A percentile compares a stretch with the other conserved stretches of the same genome.
These are phyloP conservation scores for Cyclophora punctaria DNA, from an alignment of 2,888 invertebrate species.

Conservation along the genomic window DNA sequence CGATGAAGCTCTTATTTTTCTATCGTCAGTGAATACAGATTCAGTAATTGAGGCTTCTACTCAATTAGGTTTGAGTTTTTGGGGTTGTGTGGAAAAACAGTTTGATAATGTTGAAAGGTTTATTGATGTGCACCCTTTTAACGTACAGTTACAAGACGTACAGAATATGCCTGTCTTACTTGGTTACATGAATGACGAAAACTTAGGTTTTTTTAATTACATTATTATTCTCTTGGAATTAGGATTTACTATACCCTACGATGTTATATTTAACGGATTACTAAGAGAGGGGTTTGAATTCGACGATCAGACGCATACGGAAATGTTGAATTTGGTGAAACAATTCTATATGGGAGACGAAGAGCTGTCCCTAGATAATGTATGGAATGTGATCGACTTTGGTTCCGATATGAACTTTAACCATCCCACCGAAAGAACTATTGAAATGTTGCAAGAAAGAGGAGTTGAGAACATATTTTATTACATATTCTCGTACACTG, in stretches of 20 bases:
- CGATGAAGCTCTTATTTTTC: constrained; percentile 24
- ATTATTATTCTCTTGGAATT: not conserved
- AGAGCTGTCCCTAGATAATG: constrained; percentile 2
- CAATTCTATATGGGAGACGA: constrained; percentile 18
- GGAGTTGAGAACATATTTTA: constrained; percentile 11
- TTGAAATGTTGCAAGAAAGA: constrained; percentile 10
- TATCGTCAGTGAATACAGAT: constrained; percentile 12
- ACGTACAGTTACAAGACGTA: constrained; percentile 6
- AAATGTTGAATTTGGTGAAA: constrained; percentile 4
- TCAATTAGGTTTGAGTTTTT: constrained; percentile 7
- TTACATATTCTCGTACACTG: constrained; percentile 16
- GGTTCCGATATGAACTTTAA: constrained; percentile 14
- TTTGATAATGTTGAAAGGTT: constrained; percentile 14
- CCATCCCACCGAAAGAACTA: constrained; percentile 9
- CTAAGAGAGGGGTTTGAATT: constrained; percentile 3
- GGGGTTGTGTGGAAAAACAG: constrained; percentile 18
- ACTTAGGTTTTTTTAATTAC: not conserved
- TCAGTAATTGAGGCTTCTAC: constrained; percentile 8
- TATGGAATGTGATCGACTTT: constrained; percentile 9
- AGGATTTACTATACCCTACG: not conserved
- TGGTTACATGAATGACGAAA: constrained; percentile 10
- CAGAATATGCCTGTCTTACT: constrained; percentile 13
- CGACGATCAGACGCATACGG: constrained; percentile 1
- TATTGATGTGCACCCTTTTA: constrained; percentile 15
- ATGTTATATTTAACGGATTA: constrained; percentile 2